Evolutionary conservation across 2,113 vertebrate species (phyloP), one percentile per base, ranked within the genome.

Genomic region (Lamprotornis superbus): DNA sequence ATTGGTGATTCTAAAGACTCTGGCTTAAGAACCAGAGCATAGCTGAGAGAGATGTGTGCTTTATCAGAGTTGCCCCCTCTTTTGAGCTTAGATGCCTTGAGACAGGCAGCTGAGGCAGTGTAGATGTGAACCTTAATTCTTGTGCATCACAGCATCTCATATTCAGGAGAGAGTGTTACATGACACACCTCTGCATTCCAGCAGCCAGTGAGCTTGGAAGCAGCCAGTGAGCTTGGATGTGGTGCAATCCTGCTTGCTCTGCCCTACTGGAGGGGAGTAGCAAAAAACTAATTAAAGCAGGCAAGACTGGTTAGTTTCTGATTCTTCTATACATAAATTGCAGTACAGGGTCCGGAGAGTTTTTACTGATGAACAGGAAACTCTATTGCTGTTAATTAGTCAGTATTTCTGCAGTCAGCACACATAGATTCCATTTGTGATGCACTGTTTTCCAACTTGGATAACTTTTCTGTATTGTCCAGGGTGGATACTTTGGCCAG

Each of bases 401-500:
- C 37, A 22, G 31, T 31, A 10, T 52, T 90, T 47, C 44, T 47
- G 17, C 31, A 56, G 19, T 49, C 35, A 83, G 31, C 24, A 14
- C 10, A 21, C 5, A 3, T 13, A 3, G 7, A 44, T 94, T 78
- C 19, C 8, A 2, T 79, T 86, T 74, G 35, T 42, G 10, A 55
- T 55, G 47, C 11, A 2, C 11, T 49, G 0, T 86, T 91, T 87
- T 55, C 35, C 52, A 24, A n/a, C 11, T 56, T 61, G 21, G 19
- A 7, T 52, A 60, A 64, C 27, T 70, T 35, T 95, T 46, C 73
- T 95, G n/a, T 91, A 21, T 83, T 95, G 7, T 75, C n/a, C 93
- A 99, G 99, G 99, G 99, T 35, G 99, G 99, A 65, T 99, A 99
- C 97, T 99, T 99, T 59, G 99, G 99, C 37, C 99, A 99, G 95